Evolutionary conservation across 2,113 vertebrate species (phyloP).

Genomic region (Numida meleagris): DNA sequence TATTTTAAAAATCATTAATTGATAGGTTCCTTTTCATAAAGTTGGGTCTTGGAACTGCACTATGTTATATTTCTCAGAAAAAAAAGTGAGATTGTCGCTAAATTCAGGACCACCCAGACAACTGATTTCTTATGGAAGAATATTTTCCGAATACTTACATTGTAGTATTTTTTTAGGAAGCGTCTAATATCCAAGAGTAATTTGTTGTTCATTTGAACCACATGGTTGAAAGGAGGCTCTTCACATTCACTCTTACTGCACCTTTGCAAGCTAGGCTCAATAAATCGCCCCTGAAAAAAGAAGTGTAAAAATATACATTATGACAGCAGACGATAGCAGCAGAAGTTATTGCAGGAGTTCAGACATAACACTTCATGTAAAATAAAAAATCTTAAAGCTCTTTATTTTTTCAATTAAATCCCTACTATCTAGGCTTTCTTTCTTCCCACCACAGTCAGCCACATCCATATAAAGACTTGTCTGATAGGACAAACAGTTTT

Average conservation of each 20-base stretch:
- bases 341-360: neutral
- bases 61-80: neutral
- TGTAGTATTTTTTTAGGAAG: constrained; percentile 89
- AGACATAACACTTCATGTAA: neutral
- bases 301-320: neutral
- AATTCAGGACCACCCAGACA: neutral
- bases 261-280: constrained; percentile 86
- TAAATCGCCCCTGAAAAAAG: constrained; percentile 77
- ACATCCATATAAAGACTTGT: neutral
- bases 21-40: neutral
- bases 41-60: neutral
- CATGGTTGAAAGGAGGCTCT: constrained; percentile 75
- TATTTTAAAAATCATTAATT: neutral
- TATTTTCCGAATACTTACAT: constrained; percentile 82
- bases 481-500: neutral
- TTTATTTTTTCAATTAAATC: neutral
- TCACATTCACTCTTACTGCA: constrained; percentile 89
- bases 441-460: neutral
- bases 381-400: neutral
- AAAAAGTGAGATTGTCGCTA: neutral
- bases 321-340: neutral
- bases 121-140: neutral
- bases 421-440: neutral
- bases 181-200: constrained; percentile 89
- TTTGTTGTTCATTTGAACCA: constrained; percentile 87